Base-by-base conservation (phyloP, 1,140 invertebrate genomes). In the Drosophila dunni region DNA sequence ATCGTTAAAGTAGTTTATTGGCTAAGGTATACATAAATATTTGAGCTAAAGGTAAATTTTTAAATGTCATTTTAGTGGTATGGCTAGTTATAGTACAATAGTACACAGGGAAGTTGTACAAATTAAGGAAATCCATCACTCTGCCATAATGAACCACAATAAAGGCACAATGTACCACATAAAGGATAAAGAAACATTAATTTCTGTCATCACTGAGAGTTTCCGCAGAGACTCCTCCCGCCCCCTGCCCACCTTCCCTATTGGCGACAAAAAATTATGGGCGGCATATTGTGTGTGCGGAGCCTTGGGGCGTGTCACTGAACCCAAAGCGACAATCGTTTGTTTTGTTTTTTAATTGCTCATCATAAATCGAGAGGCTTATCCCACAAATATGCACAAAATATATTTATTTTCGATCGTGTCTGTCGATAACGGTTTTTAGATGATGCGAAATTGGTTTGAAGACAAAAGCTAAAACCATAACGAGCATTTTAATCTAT, bases 141-240 rank as follows among this genome's bases (percentile, higher is more conserved):
- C n/a, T 33, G 17, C 17, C 38, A 11, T 20, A 17, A 10, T 9
- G 24, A 20, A 13, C 13, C 38, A 13, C 13, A 53, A 53, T 53
- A 36, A 51, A 36, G 17, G 36, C 7, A 29, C 50, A 42, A 34
- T 44, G 61, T 29, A 29, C 24, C 24, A 29, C 20, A 53, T 34
- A 54, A 64, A 64, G 61, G 61, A 64, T 64, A 64, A 64, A 64
- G 48, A 51, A 29, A 44, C 20, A 57, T 57, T 42, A 44, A 57
- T 57, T 24, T 24, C 20, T 51, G 38, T 51, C 51, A 54, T 17
- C 51, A 54, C 34, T 11, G 4, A 36, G 24, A 24, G 48, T 29
- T 4, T 45, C 9, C 17, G 17, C 34, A 34, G 36, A 20, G 57
- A 50, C 11, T 50, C 9, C 24, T n/a, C 46, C 29, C 15, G 0